phyloP scores from a whole-genome alignment of 2,797 vertebrate genomes.

The Champsocephalus gunnari region DNA sequence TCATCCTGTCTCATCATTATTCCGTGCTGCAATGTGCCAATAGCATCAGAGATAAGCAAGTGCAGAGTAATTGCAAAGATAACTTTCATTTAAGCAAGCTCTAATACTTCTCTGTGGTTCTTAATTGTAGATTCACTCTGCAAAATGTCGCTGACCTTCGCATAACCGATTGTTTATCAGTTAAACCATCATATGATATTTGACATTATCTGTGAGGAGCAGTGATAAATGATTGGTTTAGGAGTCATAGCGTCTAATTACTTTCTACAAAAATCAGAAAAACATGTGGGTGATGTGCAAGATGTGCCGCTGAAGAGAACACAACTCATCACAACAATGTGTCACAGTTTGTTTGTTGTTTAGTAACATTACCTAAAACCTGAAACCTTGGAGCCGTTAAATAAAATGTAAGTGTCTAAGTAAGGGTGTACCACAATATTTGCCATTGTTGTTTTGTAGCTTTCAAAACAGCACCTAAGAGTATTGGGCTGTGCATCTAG shows the following conservation, averaged over 20 bases:
- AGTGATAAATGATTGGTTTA: constrained; percentile 56
- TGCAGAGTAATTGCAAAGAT: constrained; percentile 80
- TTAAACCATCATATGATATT: constrained; percentile 64
- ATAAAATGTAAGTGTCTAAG: not conserved
- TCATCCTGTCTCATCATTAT: constrained; percentile 77
- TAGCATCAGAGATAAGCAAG: constrained; percentile 77
- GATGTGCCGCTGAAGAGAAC: not conserved
- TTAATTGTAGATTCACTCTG: constrained; percentile 72
- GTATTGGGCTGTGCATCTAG: not conserved
- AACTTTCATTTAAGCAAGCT: constrained; percentile 77
- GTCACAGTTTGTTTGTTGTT: not conserved
- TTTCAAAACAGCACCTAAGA: not conserved
- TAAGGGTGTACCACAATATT: not conserved
- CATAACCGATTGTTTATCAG: constrained; percentile 63
- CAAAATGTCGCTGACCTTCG: constrained; percentile 71
- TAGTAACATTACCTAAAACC: not conserved
- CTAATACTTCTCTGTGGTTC: constrained; percentile 61
- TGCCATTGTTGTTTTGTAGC: not conserved
- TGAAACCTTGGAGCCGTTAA: not conserved
- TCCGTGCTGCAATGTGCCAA: constrained; percentile 64
- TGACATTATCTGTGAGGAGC: constrained; percentile 53
- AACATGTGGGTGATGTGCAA: not conserved
- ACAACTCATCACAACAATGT: not conserved
- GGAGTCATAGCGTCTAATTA: constrained; percentile 49
- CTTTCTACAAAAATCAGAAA: constrained; percentile 22